Conservation (phyloP, 2,888 invertebrate genomes). For the Beris chalybata region DNA sequence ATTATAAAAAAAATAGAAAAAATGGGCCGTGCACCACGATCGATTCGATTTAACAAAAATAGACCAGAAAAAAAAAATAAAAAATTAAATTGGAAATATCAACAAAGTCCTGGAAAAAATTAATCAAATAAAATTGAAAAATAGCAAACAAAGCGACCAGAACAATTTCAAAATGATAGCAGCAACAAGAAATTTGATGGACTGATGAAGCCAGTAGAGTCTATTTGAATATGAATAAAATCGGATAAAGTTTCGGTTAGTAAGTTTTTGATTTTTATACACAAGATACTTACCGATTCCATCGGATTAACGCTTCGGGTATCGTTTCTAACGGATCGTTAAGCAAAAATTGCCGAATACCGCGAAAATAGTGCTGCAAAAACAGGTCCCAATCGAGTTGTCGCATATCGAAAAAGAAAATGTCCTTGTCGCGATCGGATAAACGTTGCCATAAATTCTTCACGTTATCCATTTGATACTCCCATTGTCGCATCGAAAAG, state of each 20-base stretch:
- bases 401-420: constrained; percentile 73
- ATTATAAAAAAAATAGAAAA: too few species aligned
- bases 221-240: constrained; percentile 51
- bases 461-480: constrained; percentile 66
- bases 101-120: too few species aligned
- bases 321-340: constrained; percentile 78
- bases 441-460: constrained; percentile 62
- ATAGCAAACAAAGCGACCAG: constrained; percentile 43
- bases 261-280: background rate
- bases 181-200: constrained; percentile 52
- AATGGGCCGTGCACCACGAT: too few species aligned
- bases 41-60: too few species aligned
- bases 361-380: constrained; percentile 67
- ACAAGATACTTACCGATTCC: constrained; percentile 57
- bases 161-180: constrained; percentile 42
- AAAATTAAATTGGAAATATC: too few species aligned
- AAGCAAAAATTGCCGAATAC: constrained; percentile 74
- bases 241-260: background rate
- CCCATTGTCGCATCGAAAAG: constrained; percentile 79
- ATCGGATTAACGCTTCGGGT: constrained; percentile 66
- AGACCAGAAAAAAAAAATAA: too few species aligned
- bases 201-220: constrained; percentile 58
- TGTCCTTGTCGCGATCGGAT: constrained; percentile 61
- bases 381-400: constrained; percentile 75
- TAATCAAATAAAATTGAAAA: constrained; percentile 36